Conservation (phyloP, 2,113 vertebrate genomes). For the Puntigrus tetrazona region DNA sequence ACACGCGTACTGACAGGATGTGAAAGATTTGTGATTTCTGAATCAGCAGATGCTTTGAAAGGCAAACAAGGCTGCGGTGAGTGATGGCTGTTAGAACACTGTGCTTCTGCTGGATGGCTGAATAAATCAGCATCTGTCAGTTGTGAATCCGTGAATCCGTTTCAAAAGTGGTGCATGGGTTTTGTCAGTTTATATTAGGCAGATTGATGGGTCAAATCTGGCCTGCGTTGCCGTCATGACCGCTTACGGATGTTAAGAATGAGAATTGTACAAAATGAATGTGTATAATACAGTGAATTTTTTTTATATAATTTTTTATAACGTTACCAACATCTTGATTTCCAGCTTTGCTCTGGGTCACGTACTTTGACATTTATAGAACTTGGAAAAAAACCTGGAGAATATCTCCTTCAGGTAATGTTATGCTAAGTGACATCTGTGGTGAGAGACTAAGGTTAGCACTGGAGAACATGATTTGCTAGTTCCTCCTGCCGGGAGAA, state of each 20-base stretch:
- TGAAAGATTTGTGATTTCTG: slow-evolving; percentile 19
- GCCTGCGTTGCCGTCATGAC: not conserved
- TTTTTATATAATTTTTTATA: not conserved
- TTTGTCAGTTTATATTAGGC: not conserved
- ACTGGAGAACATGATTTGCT: not conserved
- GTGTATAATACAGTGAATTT: too few species aligned
- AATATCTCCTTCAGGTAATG: not conserved
- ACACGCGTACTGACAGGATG: not conserved
- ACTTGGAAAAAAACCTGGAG: slow-evolving; percentile 17
- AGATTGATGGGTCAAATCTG: not conserved
- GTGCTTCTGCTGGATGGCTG: not conserved
- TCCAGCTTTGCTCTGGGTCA: not conserved
- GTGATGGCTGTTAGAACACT: slow-evolving; percentile 24
- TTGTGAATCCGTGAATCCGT: slow-evolving; percentile 6
- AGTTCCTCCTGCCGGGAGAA: slow-evolving; percentile 28
- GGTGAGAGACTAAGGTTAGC: not conserved
- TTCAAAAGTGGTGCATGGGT: not conserved
- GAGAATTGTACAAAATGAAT: not conserved
- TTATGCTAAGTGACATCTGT: slow-evolving; percentile 32
- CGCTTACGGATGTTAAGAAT: not conserved
- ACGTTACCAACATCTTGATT: not conserved
- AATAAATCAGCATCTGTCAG: not conserved
- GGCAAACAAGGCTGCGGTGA: slow-evolving; percentile 20
- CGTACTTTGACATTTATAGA: not conserved
- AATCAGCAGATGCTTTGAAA: slow-evolving; percentile 42